A percentile compares a stretch with the other conserved stretches of the same genome.
phyloP scores from a whole-genome alignment of 2,113 vertebrate genomes.

The Ovis aries region ARS-UI_Ramb_v3.0 NC_056066.1:54402001-54402500 shows the following conservation, averaged over 20 bases:
- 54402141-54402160: rapidly evolving
- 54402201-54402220: background rate
- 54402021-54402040: rapidly evolving
- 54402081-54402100: background rate
- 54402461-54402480: background rate
- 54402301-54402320: background rate
- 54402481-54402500: background rate
- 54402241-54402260: background rate
- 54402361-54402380: background rate
- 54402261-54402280: background rate
- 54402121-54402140: background rate
- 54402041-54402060: background rate
- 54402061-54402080: background rate
- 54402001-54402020: background rate
- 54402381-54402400: background rate
- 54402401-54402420: background rate
- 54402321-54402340: background rate
- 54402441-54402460: background rate
- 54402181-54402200: background rate
- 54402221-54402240: background rate
- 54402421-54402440: background rate
- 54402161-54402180: rapidly evolving
- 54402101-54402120: background rate
- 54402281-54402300: background rate
- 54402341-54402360: background rate